These are phyloP conservation scores for Zelostemma sp. DNA, from an alignment of 1,140 invertebrate species.

Conservation along the genomic window DNA sequence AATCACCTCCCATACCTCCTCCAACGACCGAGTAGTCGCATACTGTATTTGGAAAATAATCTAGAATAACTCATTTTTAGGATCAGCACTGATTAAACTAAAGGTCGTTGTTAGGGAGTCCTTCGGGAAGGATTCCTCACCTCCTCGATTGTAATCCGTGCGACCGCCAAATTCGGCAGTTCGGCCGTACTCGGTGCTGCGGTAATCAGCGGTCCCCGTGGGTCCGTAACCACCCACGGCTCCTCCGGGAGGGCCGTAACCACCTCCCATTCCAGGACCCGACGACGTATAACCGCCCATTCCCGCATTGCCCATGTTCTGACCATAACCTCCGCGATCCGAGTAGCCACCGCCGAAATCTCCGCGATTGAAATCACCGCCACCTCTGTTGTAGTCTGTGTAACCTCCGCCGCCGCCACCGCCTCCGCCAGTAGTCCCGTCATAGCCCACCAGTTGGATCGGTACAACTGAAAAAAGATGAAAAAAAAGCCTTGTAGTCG, in stretches of 20 bases:
- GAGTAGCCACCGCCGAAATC: slow-evolving; percentile 63
- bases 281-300: slow-evolving; percentile 66
- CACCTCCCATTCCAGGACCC: slow-evolving; percentile 63
- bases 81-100: neutral
- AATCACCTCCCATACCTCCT: slow-evolving; percentile 65
- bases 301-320: slow-evolving; percentile 59
- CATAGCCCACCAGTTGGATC: slow-evolving; percentile 63
- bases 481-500: slow-evolving; percentile 25
- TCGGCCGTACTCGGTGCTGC: slow-evolving; percentile 62
- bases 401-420: slow-evolving; percentile 62
- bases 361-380: slow-evolving; percentile 62
- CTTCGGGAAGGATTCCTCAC: slow-evolving; percentile 14
- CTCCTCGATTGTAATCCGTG: slow-evolving; percentile 60
- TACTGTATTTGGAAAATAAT: slow-evolving; percentile 51
- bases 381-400: slow-evolving; percentile 65
- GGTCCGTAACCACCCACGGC: slow-evolving; percentile 62
- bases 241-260: slow-evolving; percentile 60
- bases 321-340: slow-evolving; percentile 64
- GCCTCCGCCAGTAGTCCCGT: slow-evolving; percentile 56
- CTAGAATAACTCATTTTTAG: slow-evolving; percentile 25
- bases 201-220: slow-evolving; percentile 62
- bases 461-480: slow-evolving; percentile 58
- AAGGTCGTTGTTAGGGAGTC: neutral
- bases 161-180: slow-evolving; percentile 61
- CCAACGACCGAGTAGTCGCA: slow-evolving; percentile 57